Conservation (phyloP, 2,888 invertebrate species). For the Patella depressa region DNA sequence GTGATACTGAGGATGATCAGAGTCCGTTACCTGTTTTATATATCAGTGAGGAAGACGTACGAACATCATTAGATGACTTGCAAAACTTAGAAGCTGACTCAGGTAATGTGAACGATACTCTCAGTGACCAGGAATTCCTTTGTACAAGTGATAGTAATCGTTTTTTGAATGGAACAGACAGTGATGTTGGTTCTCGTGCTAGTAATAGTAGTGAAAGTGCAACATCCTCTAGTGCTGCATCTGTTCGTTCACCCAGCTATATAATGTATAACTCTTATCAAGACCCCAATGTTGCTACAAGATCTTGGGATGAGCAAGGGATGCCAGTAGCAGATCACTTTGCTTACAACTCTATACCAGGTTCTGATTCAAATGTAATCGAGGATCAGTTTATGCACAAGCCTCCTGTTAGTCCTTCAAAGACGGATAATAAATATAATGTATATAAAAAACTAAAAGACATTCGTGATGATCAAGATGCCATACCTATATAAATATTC, state of each 20-base stretch:
- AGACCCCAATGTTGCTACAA: not conserved
- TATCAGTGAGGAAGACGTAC: conserved; percentile 29
- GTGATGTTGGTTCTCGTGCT: not conserved
- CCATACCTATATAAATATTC: conserved; percentile 22
- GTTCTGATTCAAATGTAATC: conserved; percentile 25
- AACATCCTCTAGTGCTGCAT: conserved; percentile 7
- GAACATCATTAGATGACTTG: not conserved
- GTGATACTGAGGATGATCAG: conserved; percentile 16
- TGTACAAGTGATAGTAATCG: not conserved
- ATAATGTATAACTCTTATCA: conserved; percentile 5
- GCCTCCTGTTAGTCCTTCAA: conserved; percentile 18
- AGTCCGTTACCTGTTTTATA: conserved; percentile 19
- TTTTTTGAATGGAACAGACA: not conserved
- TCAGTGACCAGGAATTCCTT: not conserved
- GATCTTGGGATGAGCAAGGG: conserved; percentile 23
- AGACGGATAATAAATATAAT: conserved; percentile 3
- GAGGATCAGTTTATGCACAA: conserved; percentile 30
- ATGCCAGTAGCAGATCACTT: conserved; percentile 21
- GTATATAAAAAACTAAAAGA: conserved; percentile 21
- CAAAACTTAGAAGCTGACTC: not conserved
- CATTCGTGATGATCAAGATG: conserved; percentile 26
- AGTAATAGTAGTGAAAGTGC: conserved; percentile 7
- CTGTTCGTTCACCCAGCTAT: conserved; percentile 4
- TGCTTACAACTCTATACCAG: conserved; percentile 19
- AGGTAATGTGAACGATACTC: conserved; percentile 6